phyloP scores from a whole-genome alignment of 2,888 invertebrate genomes.

The Leptura quadrifasciata region DNA sequence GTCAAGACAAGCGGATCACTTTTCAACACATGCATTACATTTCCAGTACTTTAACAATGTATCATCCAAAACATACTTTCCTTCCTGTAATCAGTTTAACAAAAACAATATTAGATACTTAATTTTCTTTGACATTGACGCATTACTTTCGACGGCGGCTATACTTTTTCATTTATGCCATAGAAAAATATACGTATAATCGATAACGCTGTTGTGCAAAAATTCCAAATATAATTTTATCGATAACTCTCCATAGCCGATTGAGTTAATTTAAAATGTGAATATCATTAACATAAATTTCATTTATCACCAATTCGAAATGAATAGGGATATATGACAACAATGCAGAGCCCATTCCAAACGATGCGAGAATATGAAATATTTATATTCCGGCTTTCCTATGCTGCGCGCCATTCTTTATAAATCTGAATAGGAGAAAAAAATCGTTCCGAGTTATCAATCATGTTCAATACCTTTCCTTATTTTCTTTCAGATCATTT shows the following conservation, averaged over 20 bases:
- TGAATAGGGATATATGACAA: slow-evolving; percentile 47
- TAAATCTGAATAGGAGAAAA: slow-evolving; percentile 57
- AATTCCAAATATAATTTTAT: slow-evolving; percentile 18
- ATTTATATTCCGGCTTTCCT: slow-evolving; percentile 48
- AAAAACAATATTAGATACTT: slow-evolving; percentile 1
- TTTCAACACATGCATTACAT: background rate
- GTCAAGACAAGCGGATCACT: background rate
- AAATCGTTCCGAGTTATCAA: slow-evolving; percentile 54
- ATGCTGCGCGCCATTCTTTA: slow-evolving; percentile 45
- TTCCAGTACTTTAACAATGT: background rate
- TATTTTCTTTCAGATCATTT: slow-evolving; percentile 46
- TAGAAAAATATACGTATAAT: slow-evolving; percentile 21
- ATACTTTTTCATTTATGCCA: slow-evolving; percentile 8
- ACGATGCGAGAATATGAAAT: slow-evolving; percentile 50
- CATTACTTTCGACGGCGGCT: background rate
- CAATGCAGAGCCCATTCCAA: slow-evolving; percentile 46
- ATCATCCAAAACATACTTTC: background rate
- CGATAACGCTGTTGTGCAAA: slow-evolving; percentile 7
- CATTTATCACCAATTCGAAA: slow-evolving; percentile 52
- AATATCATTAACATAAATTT: slow-evolving; percentile 57
- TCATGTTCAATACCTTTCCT: slow-evolving; percentile 55
- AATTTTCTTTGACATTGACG: slow-evolving; percentile 14
- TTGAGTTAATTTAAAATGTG: slow-evolving; percentile 50
- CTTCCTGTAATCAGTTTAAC: background rate
- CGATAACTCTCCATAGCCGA: slow-evolving; percentile 25